phyloP scores from a whole-genome alignment of 1,140 invertebrate species.

The Spodoptera frugiperda region DNA sequence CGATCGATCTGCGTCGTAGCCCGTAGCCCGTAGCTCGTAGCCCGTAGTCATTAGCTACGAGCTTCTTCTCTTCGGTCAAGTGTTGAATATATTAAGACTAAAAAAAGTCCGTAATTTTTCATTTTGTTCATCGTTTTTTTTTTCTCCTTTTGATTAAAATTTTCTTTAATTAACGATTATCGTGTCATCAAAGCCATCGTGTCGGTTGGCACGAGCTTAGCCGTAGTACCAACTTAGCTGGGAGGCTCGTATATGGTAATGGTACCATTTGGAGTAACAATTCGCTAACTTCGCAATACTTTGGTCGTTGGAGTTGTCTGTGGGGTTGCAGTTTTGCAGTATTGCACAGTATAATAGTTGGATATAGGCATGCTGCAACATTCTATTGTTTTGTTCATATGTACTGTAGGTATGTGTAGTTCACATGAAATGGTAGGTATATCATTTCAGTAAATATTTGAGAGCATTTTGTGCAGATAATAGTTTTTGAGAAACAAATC shows the following conservation, averaged over 20 bases:
- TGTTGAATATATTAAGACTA: not conserved
- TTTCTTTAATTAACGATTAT: constrained; percentile 26
- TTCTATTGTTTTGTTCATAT: not conserved
- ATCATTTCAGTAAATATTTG: too few relatives aligned
- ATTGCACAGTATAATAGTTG: not conserved
- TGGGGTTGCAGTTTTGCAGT: constrained; percentile 2
- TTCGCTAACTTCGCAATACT: constrained; percentile 29
- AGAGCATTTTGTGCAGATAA: too few relatives aligned
- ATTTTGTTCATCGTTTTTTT: not conserved
- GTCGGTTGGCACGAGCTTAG: constrained; percentile 17
- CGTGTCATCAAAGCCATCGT: not conserved
- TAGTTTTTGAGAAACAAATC: too few relatives aligned
- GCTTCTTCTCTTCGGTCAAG: not conserved
- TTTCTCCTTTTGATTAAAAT: not conserved
- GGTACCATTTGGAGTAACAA: constrained; percentile 27
- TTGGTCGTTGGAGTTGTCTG: not conserved
- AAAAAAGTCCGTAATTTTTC: not conserved
- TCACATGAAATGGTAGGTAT: too few relatives aligned
- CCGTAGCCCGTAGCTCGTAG: not conserved
- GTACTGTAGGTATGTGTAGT: not conserved
- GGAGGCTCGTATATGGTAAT: constrained; percentile 32
- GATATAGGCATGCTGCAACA: not conserved
- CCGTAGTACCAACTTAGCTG: constrained; percentile 3
- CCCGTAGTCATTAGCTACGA: constrained; percentile 21
- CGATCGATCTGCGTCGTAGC: not conserved